phyloP scores from a whole-genome alignment of 2,888 invertebrate genomes.

The Drepana falcataria region DNA sequence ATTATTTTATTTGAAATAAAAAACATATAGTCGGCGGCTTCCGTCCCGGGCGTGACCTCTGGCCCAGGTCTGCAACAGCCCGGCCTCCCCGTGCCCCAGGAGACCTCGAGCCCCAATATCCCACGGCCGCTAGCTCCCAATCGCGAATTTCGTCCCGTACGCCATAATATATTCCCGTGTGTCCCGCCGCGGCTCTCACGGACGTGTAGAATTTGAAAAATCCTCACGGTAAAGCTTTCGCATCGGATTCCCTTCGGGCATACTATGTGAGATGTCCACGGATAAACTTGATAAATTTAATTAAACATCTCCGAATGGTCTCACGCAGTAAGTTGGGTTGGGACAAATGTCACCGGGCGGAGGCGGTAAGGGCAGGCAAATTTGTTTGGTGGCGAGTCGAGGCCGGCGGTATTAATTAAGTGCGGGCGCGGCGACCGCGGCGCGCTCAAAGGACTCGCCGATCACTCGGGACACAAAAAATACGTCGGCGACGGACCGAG shows the following conservation, averaged over 20 bases:
- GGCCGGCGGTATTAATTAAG: slow-evolving; percentile 61
- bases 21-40: neutral
- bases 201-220: slow-evolving; percentile 55
- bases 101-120: no score
- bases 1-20: neutral
- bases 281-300: slow-evolving; percentile 75
- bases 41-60: neutral
- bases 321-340: slow-evolving; percentile 15
- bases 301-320: slow-evolving; percentile 55
- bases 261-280: slow-evolving; percentile 49
- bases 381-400: slow-evolving; percentile 56
- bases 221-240: slow-evolving; percentile 42
- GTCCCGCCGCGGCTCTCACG: slow-evolving; percentile 44
- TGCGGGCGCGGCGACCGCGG: slow-evolving; percentile 33
- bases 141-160: no score
- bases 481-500: slow-evolving; percentile 10
- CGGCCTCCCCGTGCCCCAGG: no score
- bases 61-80: neutral
- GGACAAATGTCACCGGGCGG: slow-evolving; percentile 15
- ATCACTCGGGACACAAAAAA: slow-evolving; percentile 28
- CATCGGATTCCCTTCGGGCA: slow-evolving; percentile 58
- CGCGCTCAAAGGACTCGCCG: slow-evolving; percentile 37
- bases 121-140: no score
- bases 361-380: slow-evolving; percentile 38
- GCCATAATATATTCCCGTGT: slow-evolving; percentile 19